Evolutionary conservation across 1,140 invertebrate species (phyloP).

Genomic region (Oryctes rhinoceros): DNA sequence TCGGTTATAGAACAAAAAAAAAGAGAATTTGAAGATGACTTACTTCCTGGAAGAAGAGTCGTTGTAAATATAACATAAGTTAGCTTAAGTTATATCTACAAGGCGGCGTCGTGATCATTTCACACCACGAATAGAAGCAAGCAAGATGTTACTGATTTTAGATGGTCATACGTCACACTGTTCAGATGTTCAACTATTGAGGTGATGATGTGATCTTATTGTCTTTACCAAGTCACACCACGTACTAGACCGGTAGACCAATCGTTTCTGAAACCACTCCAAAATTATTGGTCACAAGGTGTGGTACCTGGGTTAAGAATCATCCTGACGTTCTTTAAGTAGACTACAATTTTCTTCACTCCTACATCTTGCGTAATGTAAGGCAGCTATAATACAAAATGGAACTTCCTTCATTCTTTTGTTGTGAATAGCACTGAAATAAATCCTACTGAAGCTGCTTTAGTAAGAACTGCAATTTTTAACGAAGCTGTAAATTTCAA

Average conservation of each 20-base stretch:
- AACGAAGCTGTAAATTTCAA: background rate
- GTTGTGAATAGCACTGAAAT: too few relatives aligned
- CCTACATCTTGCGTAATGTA: too few relatives aligned
- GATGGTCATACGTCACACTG: too few relatives aligned
- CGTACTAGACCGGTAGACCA: background rate
- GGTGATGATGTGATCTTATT: background rate
- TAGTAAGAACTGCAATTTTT: background rate
- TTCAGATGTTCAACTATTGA: background rate
- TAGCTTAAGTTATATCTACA: slow-evolving; percentile 20
- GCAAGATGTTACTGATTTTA: too few relatives aligned
- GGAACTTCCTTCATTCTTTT: background rate
- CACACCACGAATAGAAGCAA: slow-evolving; percentile 11
- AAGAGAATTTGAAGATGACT: background rate
- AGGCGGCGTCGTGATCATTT: slow-evolving; percentile 17
- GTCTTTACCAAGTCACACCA: background rate
- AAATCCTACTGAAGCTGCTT: too few relatives aligned
- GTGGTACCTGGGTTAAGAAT: slow-evolving; percentile 7
- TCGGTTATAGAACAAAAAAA: background rate
- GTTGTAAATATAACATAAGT: too few relatives aligned
- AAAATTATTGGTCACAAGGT: slow-evolving; percentile 7
- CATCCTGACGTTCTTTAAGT: slow-evolving; percentile 11
- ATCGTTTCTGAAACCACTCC: background rate
- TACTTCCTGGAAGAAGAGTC: too few relatives aligned
- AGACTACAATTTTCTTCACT: slow-evolving; percentile 26
- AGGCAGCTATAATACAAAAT: slow-evolving; percentile 27